A percentile compares a stretch with the other conserved stretches of the same genome.
Evolutionary conservation across 2,113 vertebrate species (phyloP).

Genomic region (western clawed frog (Xenopus tropicalis)): UCB_Xtro_10.0 CM004450.2:138428001-138428500

Average conservation of each 20-base stretch:
- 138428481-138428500: too few relatives aligned
- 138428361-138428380: neutral
- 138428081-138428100: too few relatives aligned
- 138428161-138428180: too few relatives aligned
- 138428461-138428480: too few relatives aligned
- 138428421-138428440: conserved; percentile 3
- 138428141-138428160: too few relatives aligned
- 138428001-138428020: too few relatives aligned
- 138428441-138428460: neutral
- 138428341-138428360: conserved; percentile 4
- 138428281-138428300: conserved; percentile 38
- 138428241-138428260: neutral
- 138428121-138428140: too few relatives aligned
- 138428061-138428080: too few relatives aligned
- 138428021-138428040: too few relatives aligned
- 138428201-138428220: neutral
- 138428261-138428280: conserved; percentile 27
- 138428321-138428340: conserved; percentile 18
- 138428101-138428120: too few relatives aligned
- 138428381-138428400: conserved; percentile 25
- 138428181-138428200: too few relatives aligned
- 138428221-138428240: conserved; percentile 18
- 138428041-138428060: too few relatives aligned
- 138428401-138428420: conserved; percentile 1
- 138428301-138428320: conserved; percentile 17